phyloP scores from a whole-genome alignment of 2,888 invertebrate species.

The Erynnis tages region DNA sequence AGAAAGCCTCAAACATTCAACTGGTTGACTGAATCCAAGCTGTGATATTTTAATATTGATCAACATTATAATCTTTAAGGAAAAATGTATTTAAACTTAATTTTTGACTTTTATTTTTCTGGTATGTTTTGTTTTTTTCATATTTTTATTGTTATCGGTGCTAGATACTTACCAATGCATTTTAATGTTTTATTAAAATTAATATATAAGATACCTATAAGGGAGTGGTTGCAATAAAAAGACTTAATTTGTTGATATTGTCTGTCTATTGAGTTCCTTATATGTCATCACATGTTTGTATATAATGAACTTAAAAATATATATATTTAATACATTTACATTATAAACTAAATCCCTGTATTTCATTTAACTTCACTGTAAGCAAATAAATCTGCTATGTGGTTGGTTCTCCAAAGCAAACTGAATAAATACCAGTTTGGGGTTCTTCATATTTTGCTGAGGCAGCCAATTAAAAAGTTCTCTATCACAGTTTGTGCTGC shows the following conservation, averaged over 20 bases:
- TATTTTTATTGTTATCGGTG: slow-evolving; percentile 14
- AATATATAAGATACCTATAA: neutral
- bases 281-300: slow-evolving; percentile 67
- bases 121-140: slow-evolving; percentile 16
- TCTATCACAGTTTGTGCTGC: slow-evolving; percentile 89
- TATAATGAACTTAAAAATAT: slow-evolving; percentile 72
- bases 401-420: slow-evolving; percentile 63
- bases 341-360: slow-evolving; percentile 81
- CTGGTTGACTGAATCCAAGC: slow-evolving; percentile 96
- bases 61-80: slow-evolving; percentile 13
- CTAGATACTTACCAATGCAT: too few species aligned
- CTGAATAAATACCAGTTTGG: slow-evolving; percentile 53
- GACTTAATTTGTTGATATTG: slow-evolving; percentile 49
- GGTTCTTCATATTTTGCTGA: slow-evolving; percentile 71
- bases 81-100: slow-evolving; percentile 22
- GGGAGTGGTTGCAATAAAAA: slow-evolving; percentile 6
- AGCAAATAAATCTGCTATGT: slow-evolving; percentile 70
- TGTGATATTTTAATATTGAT: slow-evolving; percentile 70
- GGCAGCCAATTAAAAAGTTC: slow-evolving; percentile 84
- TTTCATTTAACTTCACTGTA: slow-evolving; percentile 70
- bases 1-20: slow-evolving; percentile 94
- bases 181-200: too few species aligned
- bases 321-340: slow-evolving; percentile 71
- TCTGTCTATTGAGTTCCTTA: slow-evolving; percentile 65
- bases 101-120: slow-evolving; percentile 16